phyloP scores from a whole-genome alignment of 2,797 vertebrate species.

The Phoebastria nigripes region DNA sequence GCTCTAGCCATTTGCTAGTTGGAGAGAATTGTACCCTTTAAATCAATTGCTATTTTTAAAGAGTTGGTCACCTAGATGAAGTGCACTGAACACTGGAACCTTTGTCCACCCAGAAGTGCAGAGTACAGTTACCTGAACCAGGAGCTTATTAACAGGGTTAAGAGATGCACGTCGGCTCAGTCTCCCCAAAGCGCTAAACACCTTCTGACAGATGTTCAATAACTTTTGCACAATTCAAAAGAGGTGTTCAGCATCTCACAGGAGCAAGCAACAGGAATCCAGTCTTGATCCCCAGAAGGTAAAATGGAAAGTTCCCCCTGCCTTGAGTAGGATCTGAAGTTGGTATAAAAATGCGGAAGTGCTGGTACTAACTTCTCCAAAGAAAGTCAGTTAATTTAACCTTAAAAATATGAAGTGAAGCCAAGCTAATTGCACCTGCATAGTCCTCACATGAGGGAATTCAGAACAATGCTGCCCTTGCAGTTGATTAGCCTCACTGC shows the following conservation, averaged over 20 bases:
- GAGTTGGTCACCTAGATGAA: not conserved
- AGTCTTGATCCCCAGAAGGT: not conserved
- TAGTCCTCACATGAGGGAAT: not conserved
- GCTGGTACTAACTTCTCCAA: not conserved
- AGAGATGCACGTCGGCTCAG: rapidly evolving
- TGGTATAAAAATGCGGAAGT: not conserved
- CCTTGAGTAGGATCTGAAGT: not conserved
- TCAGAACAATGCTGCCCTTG: not conserved
- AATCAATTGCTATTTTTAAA: not conserved
- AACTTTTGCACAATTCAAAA: not conserved
- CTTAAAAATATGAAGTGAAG: not conserved
- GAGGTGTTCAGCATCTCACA: not conserved
- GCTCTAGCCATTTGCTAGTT: not conserved
- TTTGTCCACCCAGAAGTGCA: not conserved
- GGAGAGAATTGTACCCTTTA: not conserved
- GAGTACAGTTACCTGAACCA: not conserved
- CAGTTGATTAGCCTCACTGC: not conserved
- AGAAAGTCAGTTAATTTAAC: not conserved
- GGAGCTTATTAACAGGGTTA: not conserved
- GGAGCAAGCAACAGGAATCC: not conserved
- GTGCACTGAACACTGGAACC: not conserved
- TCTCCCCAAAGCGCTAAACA: not conserved
- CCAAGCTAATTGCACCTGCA: not conserved
- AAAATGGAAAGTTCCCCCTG: not conserved
- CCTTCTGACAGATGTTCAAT: not conserved